phyloP scores from a whole-genome alignment of 1,140 invertebrate genomes.

The Nautilus pompilius region DNA sequence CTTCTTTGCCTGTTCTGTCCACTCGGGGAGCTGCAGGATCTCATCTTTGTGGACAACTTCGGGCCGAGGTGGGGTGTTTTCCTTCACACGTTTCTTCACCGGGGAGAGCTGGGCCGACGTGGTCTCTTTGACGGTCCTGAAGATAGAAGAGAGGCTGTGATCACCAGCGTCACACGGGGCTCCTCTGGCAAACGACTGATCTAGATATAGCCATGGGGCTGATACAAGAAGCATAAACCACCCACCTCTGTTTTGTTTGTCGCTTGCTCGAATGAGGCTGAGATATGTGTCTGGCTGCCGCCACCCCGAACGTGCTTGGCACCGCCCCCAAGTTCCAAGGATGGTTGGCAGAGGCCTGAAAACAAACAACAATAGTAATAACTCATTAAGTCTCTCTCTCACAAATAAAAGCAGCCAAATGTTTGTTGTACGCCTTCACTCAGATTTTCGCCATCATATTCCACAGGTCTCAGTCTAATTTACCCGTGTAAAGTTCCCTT shows the following conservation, averaged over 20 bases:
- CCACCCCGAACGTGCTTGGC: slow-evolving; percentile 28
- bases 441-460: too few species aligned
- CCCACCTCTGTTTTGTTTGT: slow-evolving; percentile 42
- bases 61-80: slow-evolving; percentile 79
- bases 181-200: not conserved
- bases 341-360: slow-evolving; percentile 32
- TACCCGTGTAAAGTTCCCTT: too few species aligned
- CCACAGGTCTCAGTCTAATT: too few species aligned
- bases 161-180: not conserved
- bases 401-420: too few species aligned
- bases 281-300: slow-evolving; percentile 21
- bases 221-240: not conserved
- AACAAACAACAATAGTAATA: not conserved
- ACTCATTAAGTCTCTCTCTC: not conserved
- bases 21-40: slow-evolving; percentile 30
- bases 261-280: slow-evolving; percentile 33
- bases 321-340: slow-evolving; percentile 46
- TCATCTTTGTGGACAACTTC: slow-evolving; percentile 16
- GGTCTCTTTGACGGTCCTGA: slow-evolving; percentile 76
- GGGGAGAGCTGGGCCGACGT: slow-evolving; percentile 81
- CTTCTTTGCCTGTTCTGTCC: slow-evolving; percentile 17
- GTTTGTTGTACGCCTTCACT: too few species aligned
- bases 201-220: too few species aligned
- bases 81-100: slow-evolving; percentile 97
- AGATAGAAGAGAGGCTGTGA: slow-evolving; percentile 4